Conservation (phyloP, 2,113 vertebrate genomes). For the Limnothrissa miodon region DNA sequence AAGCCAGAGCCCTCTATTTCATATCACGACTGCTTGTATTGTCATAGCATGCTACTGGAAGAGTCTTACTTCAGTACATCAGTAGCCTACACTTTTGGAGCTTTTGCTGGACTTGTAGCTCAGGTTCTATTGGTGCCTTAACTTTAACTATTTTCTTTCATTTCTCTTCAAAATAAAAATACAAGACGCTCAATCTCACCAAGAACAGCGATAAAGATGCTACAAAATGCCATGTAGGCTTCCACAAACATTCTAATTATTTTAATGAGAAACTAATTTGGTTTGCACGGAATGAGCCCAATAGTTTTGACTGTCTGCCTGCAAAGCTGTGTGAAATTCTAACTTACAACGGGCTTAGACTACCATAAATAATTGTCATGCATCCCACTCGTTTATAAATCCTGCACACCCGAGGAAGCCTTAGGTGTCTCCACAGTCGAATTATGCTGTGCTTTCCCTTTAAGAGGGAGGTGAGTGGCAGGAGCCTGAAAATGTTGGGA, state of each 20-base stretch:
- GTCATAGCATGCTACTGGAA: not conserved
- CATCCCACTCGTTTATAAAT: not conserved
- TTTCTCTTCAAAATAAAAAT: not conserved
- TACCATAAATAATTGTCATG: not conserved
- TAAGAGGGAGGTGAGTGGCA: slow-evolving; percentile 75
- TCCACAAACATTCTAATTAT: not conserved
- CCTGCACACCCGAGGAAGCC: not conserved
- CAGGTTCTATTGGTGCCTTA: not conserved
- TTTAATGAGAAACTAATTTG: not conserved
- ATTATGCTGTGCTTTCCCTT: slow-evolving; percentile 69
- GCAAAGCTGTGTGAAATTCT: not conserved
- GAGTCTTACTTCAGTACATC: not conserved
- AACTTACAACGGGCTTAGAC: not conserved
- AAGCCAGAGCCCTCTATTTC: slow-evolving; percentile 12
- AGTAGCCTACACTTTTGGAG: not conserved
- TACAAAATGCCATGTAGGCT: not conserved
- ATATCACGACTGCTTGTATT: not conserved
- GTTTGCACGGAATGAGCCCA: not conserved
- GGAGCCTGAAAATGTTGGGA: slow-evolving; percentile 61
- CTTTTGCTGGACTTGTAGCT: not conserved
- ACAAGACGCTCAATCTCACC: not conserved
- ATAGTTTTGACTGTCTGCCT: not conserved
- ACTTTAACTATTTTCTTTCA: not conserved
- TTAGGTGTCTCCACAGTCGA: not conserved
- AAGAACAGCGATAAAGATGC: not conserved